A percentile compares a stretch with the other conserved stretches of the same genome.
Evolutionary conservation across 2,797 vertebrate species (phyloP).

Genomic region (Periparus ater): DNA sequence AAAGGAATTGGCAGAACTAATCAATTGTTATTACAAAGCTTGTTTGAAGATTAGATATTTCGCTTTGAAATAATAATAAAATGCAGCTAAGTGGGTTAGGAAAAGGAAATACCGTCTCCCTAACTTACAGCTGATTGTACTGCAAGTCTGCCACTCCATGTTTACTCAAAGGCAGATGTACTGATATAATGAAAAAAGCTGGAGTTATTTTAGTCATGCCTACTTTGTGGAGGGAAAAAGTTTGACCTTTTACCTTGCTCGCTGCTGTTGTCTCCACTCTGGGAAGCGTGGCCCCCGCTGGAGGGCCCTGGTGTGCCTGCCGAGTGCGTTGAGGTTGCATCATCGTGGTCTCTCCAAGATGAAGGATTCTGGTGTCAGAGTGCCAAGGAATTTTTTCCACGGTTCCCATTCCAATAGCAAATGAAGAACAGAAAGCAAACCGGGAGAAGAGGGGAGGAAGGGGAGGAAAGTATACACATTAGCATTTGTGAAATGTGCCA

Average conservation of each 20-base stretch:
- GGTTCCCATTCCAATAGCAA: constrained; percentile 77
- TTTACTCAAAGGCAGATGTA: constrained; percentile 71
- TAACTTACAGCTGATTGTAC: constrained; percentile 64
- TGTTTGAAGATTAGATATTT: constrained; percentile 76
- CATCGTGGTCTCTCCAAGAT: constrained; percentile 99
- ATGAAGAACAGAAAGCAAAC: constrained; percentile 73
- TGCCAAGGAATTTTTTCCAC: constrained; percentile 75
- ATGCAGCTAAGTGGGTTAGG: constrained; percentile 66
- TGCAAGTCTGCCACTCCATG: constrained; percentile 66
- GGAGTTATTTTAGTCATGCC: constrained; percentile 75
- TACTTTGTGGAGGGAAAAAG: constrained; percentile 73
- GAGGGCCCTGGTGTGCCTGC: constrained; percentile 99
- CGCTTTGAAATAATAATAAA: constrained; percentile 68
- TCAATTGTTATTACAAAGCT: constrained; percentile 76
- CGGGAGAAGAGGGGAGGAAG: constrained; percentile 60
- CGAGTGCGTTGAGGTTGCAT: constrained; percentile 98
- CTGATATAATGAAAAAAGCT: constrained; percentile 70
- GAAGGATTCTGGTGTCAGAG: constrained; percentile 93
- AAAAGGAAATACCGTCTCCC: constrained; percentile 70
- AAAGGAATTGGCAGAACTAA: constrained; percentile 79
- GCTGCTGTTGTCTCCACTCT: constrained; percentile 99
- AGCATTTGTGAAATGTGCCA: constrained; percentile 76
- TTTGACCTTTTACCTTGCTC: constrained; percentile 94
- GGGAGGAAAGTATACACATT: constrained; percentile 78
- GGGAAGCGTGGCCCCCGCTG: constrained; percentile 98